Evolutionary conservation across 1,140 invertebrate genomes (phyloP).

Genomic region (Pomacea maculata): DNA sequence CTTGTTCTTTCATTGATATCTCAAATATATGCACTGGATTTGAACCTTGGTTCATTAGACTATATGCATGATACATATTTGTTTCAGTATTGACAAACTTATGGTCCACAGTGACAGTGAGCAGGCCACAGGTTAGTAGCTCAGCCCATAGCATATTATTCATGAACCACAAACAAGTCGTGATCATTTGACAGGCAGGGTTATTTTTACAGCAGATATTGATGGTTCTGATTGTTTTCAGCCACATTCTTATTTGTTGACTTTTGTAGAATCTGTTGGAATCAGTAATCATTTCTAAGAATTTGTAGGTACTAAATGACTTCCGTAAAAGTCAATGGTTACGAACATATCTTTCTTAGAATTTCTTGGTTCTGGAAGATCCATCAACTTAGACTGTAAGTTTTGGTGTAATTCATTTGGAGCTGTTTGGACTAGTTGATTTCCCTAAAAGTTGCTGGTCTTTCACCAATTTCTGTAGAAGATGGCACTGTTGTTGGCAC

Average conservation of each 20-base stretch:
- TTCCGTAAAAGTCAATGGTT: neutral
- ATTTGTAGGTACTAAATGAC: neutral
- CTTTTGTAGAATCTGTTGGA: neutral
- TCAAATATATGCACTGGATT: too few species aligned
- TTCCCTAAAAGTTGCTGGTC: too few species aligned
- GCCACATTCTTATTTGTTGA: neutral
- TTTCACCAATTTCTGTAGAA: too few species aligned
- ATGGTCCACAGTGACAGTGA: conserved; percentile 29
- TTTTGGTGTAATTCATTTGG: too few species aligned
- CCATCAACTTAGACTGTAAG: too few species aligned
- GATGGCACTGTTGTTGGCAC: too few species aligned
- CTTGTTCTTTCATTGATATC: too few species aligned
- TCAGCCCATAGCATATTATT: neutral
- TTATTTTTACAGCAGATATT: too few species aligned
- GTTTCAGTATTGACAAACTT: conserved; percentile 16
- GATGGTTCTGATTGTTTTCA: neutral
- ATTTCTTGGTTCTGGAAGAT: too few species aligned
- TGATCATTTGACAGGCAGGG: too few species aligned
- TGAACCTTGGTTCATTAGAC: neutral
- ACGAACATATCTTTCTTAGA: neutral
- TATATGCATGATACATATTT: neutral
- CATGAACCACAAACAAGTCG: too few species aligned
- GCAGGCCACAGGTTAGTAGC: conserved; percentile 44
- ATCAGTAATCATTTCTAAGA: neutral
- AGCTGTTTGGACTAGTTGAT: too few species aligned